Percentiles rank a stretch among this genome's conserved stretches.
phyloP scores from a whole-genome alignment of 2,888 invertebrate species.

The Athetis lepigone region DNA sequence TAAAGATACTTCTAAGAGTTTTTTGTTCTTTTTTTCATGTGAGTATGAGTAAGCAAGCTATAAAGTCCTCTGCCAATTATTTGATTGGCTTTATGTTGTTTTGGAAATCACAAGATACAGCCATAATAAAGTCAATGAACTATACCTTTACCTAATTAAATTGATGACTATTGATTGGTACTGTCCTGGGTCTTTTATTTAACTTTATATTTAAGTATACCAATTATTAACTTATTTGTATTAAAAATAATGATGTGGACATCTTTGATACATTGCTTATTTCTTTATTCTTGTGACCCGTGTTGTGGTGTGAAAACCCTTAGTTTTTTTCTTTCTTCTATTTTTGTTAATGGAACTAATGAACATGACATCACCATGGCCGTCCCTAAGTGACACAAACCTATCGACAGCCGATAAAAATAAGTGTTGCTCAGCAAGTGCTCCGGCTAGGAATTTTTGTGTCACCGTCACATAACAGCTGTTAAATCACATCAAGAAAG shows the following conservation, averaged over 20 bases:
- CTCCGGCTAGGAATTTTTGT: too few relatives aligned
- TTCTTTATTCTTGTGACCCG: background rate
- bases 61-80: background rate
- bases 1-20: background rate
- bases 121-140: slow-evolving; percentile 21
- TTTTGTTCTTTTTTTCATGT: slow-evolving; percentile 5
- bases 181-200: too few relatives aligned
- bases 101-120: background rate
- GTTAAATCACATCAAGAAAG: too few relatives aligned
- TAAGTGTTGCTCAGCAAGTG: too few relatives aligned
- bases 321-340: background rate
- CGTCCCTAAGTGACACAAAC: background rate
- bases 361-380: slow-evolving; percentile 6
- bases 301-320: background rate
- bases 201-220: too few relatives aligned
- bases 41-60: background rate
- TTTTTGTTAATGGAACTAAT: background rate
- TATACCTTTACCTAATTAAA: background rate
- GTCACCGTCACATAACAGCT: too few relatives aligned
- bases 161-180: too few relatives aligned
- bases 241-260: too few relatives aligned
- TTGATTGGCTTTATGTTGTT: background rate
- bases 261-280: too few relatives aligned
- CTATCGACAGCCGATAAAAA: too few relatives aligned
- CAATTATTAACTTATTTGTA: too few relatives aligned